Evolutionary conservation across 2,888 invertebrate species (phyloP).

Genomic region (Acrocera orbiculus): DNA sequence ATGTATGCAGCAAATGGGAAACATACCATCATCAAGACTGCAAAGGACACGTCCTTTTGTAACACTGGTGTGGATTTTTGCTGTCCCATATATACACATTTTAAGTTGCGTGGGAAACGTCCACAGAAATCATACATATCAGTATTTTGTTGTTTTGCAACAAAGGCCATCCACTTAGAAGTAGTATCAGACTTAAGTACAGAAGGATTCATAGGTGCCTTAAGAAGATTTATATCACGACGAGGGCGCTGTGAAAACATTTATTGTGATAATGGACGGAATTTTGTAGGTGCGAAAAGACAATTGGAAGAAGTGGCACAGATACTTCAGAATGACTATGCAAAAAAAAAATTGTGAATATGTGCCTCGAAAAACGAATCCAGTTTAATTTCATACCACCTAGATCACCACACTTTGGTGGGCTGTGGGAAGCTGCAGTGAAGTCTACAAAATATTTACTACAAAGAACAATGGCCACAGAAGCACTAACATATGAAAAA

Average conservation of each 20-base stretch:
- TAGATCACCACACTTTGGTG: slow-evolving; percentile 2
- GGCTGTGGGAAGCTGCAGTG: not conserved
- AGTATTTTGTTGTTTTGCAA: slow-evolving; percentile 10
- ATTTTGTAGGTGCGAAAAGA: slow-evolving; percentile 7
- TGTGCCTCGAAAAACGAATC: not conserved
- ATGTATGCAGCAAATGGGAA: slow-evolving; percentile 15
- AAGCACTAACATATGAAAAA: not conserved
- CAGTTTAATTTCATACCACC: not conserved
- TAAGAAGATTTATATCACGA: slow-evolving; percentile 8
- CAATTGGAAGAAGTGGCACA: slow-evolving; percentile 1
- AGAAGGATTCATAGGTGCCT: slow-evolving; percentile 10
- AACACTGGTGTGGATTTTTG: slow-evolving; percentile 8
- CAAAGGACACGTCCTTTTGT: slow-evolving; percentile 6
- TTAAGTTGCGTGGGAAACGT: slow-evolving; percentile 3
- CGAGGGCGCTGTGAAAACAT: slow-evolving; percentile 5
- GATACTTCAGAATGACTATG: not conserved
- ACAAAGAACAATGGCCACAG: not conserved
- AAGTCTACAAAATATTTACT: not conserved
- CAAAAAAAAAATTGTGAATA: not conserved
- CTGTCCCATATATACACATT: slow-evolving; percentile 7
- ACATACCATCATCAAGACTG: slow-evolving; percentile 13
- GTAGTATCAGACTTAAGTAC: slow-evolving; percentile 3
- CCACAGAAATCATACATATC: slow-evolving; percentile 9
- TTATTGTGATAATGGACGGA: slow-evolving; percentile 4
- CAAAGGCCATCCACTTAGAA: slow-evolving; percentile 11